phyloP scores from a whole-genome alignment of 2,888 invertebrate genomes.

The Trissolcus brochymenae region DNA sequence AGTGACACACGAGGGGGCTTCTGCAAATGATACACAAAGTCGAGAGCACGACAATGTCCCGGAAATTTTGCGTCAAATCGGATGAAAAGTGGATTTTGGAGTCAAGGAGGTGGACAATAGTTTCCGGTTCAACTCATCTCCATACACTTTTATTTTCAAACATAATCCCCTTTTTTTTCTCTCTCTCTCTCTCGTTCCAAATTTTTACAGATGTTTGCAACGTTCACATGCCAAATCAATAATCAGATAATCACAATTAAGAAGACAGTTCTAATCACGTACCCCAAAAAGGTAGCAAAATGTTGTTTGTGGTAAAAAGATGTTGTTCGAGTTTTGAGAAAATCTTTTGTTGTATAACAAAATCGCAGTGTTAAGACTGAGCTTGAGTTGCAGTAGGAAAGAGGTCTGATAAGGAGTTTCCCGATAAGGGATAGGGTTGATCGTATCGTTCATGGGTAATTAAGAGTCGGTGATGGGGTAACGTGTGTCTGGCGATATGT shows the following conservation, averaged over 20 bases:
- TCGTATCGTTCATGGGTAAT: slow-evolving; percentile 53
- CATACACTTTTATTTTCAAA: not conserved
- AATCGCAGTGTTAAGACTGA: slow-evolving; percentile 15
- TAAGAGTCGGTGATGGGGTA: slow-evolving; percentile 43
- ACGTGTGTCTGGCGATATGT: slow-evolving; percentile 34
- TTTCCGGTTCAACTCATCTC: not conserved
- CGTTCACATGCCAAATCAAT: too few species aligned
- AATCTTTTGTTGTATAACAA: too few species aligned
- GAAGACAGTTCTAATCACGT: too few species aligned
- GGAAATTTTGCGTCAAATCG: not conserved
- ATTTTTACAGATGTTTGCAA: too few species aligned
- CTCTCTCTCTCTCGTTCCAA: too few species aligned
- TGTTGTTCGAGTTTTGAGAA: too few species aligned
- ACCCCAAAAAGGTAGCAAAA: too few species aligned
- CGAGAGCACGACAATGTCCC: not conserved
- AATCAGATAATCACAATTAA: too few species aligned
- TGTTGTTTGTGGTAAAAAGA: too few species aligned
- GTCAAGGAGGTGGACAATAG: not conserved
- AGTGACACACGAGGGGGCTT: slow-evolving; percentile 7
- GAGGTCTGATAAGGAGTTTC: slow-evolving; percentile 23
- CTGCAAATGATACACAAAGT: slow-evolving; percentile 17
- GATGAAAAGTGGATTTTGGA: not conserved
- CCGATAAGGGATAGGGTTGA: slow-evolving; percentile 44
- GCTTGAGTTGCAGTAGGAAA: slow-evolving; percentile 16
- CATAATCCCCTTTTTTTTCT: too few species aligned